Evolutionary conservation across 2,113 vertebrate species (phyloP).

Genomic region (Anhinga rufa): DNA sequence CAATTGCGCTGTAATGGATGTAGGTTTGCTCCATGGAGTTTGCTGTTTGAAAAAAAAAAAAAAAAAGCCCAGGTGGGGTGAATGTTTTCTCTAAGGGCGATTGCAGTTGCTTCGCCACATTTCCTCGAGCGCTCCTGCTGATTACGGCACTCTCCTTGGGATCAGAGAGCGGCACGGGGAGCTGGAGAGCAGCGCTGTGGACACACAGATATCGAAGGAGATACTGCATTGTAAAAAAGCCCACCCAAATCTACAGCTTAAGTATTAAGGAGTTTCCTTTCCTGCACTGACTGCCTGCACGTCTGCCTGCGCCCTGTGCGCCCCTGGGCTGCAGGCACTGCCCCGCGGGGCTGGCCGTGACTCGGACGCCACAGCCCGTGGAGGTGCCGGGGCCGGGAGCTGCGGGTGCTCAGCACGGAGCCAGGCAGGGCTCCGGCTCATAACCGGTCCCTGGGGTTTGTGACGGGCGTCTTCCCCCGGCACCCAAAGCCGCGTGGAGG

Average conservation of each 20-base stretch:
- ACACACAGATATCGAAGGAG: background rate
- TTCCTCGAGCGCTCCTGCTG: background rate
- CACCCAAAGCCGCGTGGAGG: background rate
- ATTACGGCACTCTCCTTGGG: background rate
- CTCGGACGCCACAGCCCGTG: background rate
- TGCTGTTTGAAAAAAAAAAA: background rate
- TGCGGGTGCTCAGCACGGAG: background rate
- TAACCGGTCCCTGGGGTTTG: background rate
- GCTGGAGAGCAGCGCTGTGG: background rate
- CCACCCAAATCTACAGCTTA: background rate
- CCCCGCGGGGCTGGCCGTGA: background rate
- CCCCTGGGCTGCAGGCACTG: background rate
- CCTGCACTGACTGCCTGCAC: background rate
- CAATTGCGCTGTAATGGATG: rapidly evolving
- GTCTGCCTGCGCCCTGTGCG: rapidly evolving
- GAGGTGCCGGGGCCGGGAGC: no score
- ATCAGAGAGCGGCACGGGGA: no score
- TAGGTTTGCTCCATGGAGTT: rapidly evolving
- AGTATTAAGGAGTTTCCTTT: background rate
- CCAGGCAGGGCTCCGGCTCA: background rate
- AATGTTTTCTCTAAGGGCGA: rapidly evolving
- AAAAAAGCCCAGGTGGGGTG: no score
- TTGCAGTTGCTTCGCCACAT: rapidly evolving
- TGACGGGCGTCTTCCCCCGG: background rate
- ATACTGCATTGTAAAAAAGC: background rate